Evolutionary conservation across 2,113 vertebrate species (phyloP).

Genomic region (Megalops atlanticus): DNA sequence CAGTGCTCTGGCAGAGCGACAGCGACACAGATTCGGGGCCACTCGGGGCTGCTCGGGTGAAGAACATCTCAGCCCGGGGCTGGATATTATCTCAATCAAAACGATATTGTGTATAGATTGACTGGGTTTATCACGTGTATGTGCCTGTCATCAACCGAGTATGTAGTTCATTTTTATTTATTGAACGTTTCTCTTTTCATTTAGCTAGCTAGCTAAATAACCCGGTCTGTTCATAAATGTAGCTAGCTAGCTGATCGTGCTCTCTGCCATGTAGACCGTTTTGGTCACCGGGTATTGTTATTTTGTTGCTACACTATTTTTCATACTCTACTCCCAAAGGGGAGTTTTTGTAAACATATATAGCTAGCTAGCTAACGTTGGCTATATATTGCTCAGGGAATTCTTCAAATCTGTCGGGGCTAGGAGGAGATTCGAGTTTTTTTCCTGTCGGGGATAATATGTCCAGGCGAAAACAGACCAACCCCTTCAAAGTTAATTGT

Average conservation of each 20-base stretch:
- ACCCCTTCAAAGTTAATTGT: slow-evolving; percentile 82
- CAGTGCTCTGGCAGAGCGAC: slow-evolving; percentile 57
- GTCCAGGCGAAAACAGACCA: slow-evolving; percentile 80
- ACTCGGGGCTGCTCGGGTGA: slow-evolving; percentile 50
- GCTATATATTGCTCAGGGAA: slow-evolving; percentile 44
- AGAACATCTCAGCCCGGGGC: slow-evolving; percentile 39
- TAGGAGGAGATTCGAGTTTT: slow-evolving; percentile 57
- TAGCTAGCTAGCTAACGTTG: too few species aligned
- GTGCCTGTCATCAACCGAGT: slow-evolving; percentile 13
- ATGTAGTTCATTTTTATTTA: slow-evolving; percentile 50
- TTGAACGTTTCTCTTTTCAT: slow-evolving; percentile 2
- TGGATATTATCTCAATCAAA: slow-evolving; percentile 37
- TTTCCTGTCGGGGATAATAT: slow-evolving; percentile 66
- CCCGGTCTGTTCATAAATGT: too few species aligned
- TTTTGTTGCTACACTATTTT: slow-evolving; percentile 33
- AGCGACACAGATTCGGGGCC: slow-evolving; percentile 49
- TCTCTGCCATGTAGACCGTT: slow-evolving; percentile 26
- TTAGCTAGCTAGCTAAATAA: slow-evolving; percentile 4
- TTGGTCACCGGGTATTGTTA: slow-evolving; percentile 16
- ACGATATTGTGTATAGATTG: slow-evolving; percentile 8
- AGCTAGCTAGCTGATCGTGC: too few species aligned
- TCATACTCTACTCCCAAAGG: slow-evolving; percentile 19
- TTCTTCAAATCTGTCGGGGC: slow-evolving; percentile 44
- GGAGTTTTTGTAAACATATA: slow-evolving; percentile 41
- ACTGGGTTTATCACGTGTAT: slow-evolving; percentile 26